Evolutionary conservation across 2,888 invertebrate genomes (phyloP).

Genomic region (Perizoma affinitatum): DNA sequence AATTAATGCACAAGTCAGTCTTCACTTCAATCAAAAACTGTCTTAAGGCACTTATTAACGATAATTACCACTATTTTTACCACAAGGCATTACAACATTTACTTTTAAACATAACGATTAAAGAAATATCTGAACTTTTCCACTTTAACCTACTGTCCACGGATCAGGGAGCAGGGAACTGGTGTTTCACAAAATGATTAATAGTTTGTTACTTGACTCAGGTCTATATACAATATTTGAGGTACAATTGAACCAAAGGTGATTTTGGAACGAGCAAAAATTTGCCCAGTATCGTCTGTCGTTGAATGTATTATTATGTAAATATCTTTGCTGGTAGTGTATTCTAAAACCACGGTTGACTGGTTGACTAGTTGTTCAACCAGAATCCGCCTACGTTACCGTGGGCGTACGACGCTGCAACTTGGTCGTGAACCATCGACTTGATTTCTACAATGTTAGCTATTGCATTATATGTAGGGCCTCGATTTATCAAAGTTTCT

Average conservation of each 20-base stretch:
- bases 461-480: slow-evolving; percentile 29
- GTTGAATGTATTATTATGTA: slow-evolving; percentile 18
- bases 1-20: slow-evolving; percentile 21
- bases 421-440: slow-evolving; percentile 45
- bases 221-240: slow-evolving; percentile 42
- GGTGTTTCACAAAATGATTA: slow-evolving; percentile 8
- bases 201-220: slow-evolving; percentile 16
- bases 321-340: slow-evolving; percentile 8
- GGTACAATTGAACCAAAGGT: slow-evolving; percentile 7
- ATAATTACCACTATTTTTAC: slow-evolving; percentile 32
- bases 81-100: slow-evolving; percentile 39
- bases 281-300: slow-evolving; percentile 3
- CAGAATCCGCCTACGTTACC: slow-evolving; percentile 42
- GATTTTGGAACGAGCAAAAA: slow-evolving; percentile 4
- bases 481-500: slow-evolving; percentile 24
- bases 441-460: slow-evolving; percentile 33
- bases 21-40: slow-evolving; percentile 33
- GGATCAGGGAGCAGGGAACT: slow-evolving; percentile 50
- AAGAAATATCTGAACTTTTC: slow-evolving; percentile 39
- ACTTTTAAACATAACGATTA: slow-evolving; percentile 38
- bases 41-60: slow-evolving; percentile 37
- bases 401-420: slow-evolving; percentile 51
- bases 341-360: slow-evolving; percentile 35
- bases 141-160: slow-evolving; percentile 48
- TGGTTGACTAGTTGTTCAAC: slow-evolving; percentile 43